These are phyloP conservation scores for Cricetomys ansorgei DNA, from an alignment of 2,113 vertebrate species.

Conservation along the genomic window DNA sequence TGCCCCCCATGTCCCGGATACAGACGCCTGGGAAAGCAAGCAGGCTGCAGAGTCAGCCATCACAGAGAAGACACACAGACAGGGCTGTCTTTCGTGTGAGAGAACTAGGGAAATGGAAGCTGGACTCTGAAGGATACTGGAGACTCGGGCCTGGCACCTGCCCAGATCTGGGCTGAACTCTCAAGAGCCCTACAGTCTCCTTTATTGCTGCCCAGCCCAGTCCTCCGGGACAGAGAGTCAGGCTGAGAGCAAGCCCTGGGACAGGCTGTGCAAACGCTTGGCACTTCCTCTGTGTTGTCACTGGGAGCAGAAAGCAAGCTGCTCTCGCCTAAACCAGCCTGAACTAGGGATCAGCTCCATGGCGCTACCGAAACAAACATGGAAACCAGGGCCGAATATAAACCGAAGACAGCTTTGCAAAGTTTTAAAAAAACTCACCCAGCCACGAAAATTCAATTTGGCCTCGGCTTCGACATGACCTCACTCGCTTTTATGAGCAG, in stretches of 20 bases:
- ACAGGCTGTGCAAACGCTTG: background rate
- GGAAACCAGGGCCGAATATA: background rate
- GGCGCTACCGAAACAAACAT: constrained; percentile 62
- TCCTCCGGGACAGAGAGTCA: background rate
- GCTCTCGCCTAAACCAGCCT: background rate
- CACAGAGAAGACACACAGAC: background rate
- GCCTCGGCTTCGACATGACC: constrained; percentile 59
- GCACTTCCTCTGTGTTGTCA: background rate
- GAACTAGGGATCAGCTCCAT: background rate
- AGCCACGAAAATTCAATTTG: constrained; percentile 45
- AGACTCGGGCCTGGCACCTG: background rate
- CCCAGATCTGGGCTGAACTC: background rate
- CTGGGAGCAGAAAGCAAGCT: background rate
- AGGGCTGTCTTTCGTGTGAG: background rate
- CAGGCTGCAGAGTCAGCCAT: background rate
- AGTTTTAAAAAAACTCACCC: constrained; percentile 36
- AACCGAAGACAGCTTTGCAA: constrained; percentile 49
- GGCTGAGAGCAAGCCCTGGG: background rate
- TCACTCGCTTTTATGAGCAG: constrained; percentile 74
- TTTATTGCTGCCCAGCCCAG: background rate
- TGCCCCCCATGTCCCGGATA: background rate
- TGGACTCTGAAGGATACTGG: background rate
- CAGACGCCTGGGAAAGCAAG: background rate
- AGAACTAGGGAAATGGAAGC: background rate
- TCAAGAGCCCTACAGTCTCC: background rate